Evolutionary conservation across 2,888 invertebrate genomes (phyloP).

Genomic region (Melinopterus prodromus): DNA sequence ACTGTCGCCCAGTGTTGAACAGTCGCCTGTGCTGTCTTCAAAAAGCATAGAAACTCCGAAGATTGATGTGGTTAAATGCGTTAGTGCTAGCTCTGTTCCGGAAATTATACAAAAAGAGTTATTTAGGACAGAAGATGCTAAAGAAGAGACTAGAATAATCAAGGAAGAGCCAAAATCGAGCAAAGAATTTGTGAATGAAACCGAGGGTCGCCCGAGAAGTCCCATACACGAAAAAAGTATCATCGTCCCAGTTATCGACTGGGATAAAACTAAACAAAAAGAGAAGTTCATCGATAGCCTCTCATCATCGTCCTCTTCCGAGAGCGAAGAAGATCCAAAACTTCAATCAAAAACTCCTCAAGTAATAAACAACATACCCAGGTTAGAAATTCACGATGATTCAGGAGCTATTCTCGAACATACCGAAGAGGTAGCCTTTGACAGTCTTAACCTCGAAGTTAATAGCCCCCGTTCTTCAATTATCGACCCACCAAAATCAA

Average conservation of each 20-base stretch:
- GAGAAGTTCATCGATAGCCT: slow-evolving; percentile 43
- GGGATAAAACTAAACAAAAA: slow-evolving; percentile 62
- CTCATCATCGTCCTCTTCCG: slow-evolving; percentile 27
- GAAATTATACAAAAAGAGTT: slow-evolving; percentile 9
- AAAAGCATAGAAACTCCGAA: slow-evolving; percentile 13
- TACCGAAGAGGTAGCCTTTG: slow-evolving; percentile 45
- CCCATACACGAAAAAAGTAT: slow-evolving; percentile 72
- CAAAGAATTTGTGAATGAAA: slow-evolving; percentile 51
- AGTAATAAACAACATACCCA: slow-evolving; percentile 59
- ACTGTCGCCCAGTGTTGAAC: slow-evolving; percentile 29
- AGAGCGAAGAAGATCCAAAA: slow-evolving; percentile 17
- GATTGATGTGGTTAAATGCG: slow-evolving; percentile 36
- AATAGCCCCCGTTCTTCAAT: slow-evolving; percentile 40
- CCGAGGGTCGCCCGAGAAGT: slow-evolving; percentile 66
- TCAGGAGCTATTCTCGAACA: slow-evolving; percentile 41
- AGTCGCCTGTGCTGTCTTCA: slow-evolving; percentile 12
- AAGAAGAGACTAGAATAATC: slow-evolving; percentile 26
- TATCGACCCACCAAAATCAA: slow-evolving; percentile 52
- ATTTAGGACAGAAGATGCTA: slow-evolving; percentile 31
- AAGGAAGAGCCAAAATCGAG: slow-evolving; percentile 17
- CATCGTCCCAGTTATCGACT: slow-evolving; percentile 69
- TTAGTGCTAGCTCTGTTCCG: slow-evolving; percentile 29
- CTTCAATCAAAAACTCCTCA: slow-evolving; percentile 37
- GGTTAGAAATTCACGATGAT: slow-evolving; percentile 72
- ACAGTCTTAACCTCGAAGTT: slow-evolving; percentile 45